Evolutionary conservation across 2,888 invertebrate genomes (phyloP), one percentile per base, ranked within the genome.

Genomic region (Sturmia bella): DNA sequence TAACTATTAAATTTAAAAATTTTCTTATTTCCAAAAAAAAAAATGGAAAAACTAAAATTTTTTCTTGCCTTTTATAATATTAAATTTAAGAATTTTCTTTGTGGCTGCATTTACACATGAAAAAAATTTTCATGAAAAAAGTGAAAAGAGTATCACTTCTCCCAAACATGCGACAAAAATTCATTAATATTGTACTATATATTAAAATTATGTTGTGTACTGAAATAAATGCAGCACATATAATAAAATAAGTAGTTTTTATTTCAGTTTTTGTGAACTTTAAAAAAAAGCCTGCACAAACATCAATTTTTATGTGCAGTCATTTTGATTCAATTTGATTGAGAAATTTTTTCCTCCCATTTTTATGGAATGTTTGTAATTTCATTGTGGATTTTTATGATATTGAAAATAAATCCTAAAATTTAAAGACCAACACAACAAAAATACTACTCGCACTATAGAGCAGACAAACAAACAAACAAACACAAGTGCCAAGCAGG

Each of bases 341-440:
- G 59, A 41, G 17, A n/a, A n/a, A 41, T 68, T 74, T 68, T 72
- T 77, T 66, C 48, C 3, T 57, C 17, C 1, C 19, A 45, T 45
- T 63, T 27, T 63, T 78, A 75, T 78, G 66, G 66, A 78, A 77
- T 59, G 64, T 45, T 69, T 52, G 61, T 61, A 57, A 66, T 66
- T 78, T 75, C 63, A 52, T 74, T 74, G 56, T 56, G 72, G 72
- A 68, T 82, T 82, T 78, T 78, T 74, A 70, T 75, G 69, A 75
- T 78, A 78, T 78, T 66, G 78, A 75, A 75, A 78, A 75, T 75
- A 82, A 82, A 82, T 82, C 70, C 78, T 78, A 75, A 68, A 76
- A 70, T 78, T 82, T 78, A 70, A 70, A 64, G 61, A 74, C 43
- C 61, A 45, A 56, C 64, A 74, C 74, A 57, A 73, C 54, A 32